Evolutionary conservation across 2,797 vertebrate species (phyloP).

Genomic region (Rhinella marina): DNA sequence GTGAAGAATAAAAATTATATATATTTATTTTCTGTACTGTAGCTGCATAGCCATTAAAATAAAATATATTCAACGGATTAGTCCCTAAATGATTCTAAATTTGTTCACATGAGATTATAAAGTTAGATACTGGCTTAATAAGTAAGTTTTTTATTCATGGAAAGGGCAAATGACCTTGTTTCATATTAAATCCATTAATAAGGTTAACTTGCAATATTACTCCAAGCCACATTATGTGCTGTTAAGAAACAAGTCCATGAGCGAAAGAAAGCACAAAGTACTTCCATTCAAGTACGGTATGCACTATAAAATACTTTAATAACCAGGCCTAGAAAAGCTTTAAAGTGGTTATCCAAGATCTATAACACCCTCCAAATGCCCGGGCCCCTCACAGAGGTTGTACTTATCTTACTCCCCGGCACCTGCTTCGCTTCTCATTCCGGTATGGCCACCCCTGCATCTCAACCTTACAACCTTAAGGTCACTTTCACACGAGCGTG

Average conservation of each 20-base stretch:
- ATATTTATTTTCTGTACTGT: background rate
- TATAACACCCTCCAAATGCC: too few species aligned
- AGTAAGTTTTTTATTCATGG: background rate
- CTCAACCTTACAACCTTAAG: too few species aligned
- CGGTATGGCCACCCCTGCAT: too few species aligned
- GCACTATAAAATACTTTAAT: too few species aligned
- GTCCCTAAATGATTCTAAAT: background rate
- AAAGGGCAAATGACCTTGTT: background rate
- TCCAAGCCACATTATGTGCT: background rate
- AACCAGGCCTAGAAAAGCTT: too few species aligned
- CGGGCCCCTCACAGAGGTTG: too few species aligned
- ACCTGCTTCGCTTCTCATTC: too few species aligned
- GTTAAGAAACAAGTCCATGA: background rate
- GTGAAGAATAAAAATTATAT: background rate
- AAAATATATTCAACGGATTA: background rate
- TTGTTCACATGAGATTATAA: background rate
- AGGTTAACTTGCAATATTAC: background rate
- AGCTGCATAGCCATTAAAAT: conserved; percentile 6
- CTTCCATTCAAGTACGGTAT: too few species aligned
- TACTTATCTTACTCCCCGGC: too few species aligned
- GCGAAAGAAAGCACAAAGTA: background rate
- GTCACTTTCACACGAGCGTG: too few species aligned
- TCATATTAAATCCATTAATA: background rate
- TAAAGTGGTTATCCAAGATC: too few species aligned
- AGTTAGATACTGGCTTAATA: background rate